Conservation (phyloP, 2,113 vertebrate species). For the Blennius ocellaris region DNA sequence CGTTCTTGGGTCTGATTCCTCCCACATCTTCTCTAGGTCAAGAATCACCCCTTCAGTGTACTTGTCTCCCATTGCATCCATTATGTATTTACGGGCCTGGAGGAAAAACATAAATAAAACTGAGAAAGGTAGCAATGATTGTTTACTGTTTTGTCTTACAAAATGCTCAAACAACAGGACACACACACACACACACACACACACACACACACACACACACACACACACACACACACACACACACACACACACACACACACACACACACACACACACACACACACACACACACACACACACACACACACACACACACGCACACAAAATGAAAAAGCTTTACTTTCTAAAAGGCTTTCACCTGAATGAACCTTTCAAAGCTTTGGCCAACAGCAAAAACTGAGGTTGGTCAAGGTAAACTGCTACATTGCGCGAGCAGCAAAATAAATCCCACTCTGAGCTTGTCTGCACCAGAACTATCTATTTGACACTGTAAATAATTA, state of each 20-base stretch:
- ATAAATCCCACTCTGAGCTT: conserved; percentile 31
- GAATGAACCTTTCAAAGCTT: conserved; percentile 28
- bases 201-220: neutral
- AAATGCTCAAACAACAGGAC: neutral
- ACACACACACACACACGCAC: conserved; percentile 11
- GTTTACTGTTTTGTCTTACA: conserved; percentile 18
- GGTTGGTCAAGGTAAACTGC: conserved; percentile 27
- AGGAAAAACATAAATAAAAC: conserved; percentile 14
- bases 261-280: conserved; percentile 9
- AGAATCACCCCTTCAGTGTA: conserved; percentile 91
- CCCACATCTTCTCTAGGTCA: conserved; percentile 94
- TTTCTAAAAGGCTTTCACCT: conserved; percentile 15
- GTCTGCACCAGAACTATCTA: conserved; percentile 4
- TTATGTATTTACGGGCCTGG: conserved; percentile 94
- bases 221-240: conserved; percentile 10
- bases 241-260: conserved; percentile 5
- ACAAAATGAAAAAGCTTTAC: conserved; percentile 21
- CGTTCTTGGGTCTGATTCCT: conserved; percentile 90
- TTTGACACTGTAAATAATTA: conserved; percentile 41
- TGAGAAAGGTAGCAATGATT: conserved; percentile 3
- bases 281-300: conserved; percentile 1
- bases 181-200: conserved; percentile 12
- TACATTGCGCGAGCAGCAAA: conserved; percentile 26
- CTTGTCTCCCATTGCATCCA: conserved; percentile 89
- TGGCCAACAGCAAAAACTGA: conserved; percentile 26